Evolutionary conservation across 1,140 invertebrate species (phyloP).

Genomic region (Drosophila ananassae): DNA sequence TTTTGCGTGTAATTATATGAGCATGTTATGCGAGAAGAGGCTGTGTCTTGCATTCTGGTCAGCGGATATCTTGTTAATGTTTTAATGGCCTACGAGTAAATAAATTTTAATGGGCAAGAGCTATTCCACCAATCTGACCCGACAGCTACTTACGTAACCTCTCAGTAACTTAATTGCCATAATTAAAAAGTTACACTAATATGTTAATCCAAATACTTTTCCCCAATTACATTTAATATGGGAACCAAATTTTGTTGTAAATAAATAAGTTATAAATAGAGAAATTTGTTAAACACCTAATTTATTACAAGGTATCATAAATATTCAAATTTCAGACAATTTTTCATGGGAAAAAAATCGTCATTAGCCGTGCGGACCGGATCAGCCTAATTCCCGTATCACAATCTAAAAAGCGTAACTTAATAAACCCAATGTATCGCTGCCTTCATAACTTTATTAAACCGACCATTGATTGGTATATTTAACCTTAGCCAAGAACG

Average conservation of each 20-base stretch:
- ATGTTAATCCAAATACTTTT: slow-evolving; percentile 17
- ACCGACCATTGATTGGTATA: slow-evolving; percentile 46
- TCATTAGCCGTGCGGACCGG: slow-evolving; percentile 16
- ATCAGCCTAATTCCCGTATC: slow-evolving; percentile 21
- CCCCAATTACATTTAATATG: slow-evolving; percentile 34
- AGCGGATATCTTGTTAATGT: slow-evolving; percentile 33
- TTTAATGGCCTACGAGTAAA: slow-evolving; percentile 2
- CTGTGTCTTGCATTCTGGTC: slow-evolving; percentile 17
- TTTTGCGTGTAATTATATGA: slow-evolving; percentile 79
- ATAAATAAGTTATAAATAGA: slow-evolving; percentile 19
- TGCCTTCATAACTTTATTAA: slow-evolving; percentile 49
- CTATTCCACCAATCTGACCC: neutral
- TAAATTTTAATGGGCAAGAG: slow-evolving; percentile 20
- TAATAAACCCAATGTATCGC: slow-evolving; percentile 30
- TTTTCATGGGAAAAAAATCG: slow-evolving; percentile 41
- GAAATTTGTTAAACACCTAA: slow-evolving; percentile 15
- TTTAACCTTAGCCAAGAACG: slow-evolving; percentile 75
- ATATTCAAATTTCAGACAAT: slow-evolving; percentile 39
- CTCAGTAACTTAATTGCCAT: slow-evolving; percentile 16
- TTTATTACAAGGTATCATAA: slow-evolving; percentile 21
- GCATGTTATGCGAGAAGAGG: slow-evolving; percentile 63
- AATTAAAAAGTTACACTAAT: slow-evolving; percentile 27
- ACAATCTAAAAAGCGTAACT: slow-evolving; percentile 33
- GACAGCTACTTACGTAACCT: neutral
- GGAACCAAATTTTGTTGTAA: slow-evolving; percentile 25